These are phyloP conservation scores for Drosophila maculinotata DNA, from an alignment of 2,888 invertebrate genomes.

Conservation along the genomic window DNA sequence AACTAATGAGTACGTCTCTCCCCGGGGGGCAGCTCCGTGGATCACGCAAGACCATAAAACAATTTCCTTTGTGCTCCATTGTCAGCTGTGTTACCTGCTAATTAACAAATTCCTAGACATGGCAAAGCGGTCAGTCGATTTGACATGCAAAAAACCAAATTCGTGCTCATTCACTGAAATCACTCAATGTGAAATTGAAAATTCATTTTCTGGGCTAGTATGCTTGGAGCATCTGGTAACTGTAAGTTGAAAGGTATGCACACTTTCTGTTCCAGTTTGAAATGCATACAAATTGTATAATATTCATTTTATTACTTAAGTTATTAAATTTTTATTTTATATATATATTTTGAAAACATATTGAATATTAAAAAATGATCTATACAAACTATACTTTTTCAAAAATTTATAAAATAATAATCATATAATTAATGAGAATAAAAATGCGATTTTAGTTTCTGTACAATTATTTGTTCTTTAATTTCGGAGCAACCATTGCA, in stretches of 20 bases:
- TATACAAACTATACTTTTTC: too few species aligned
- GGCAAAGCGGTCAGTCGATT: conserved; percentile 45
- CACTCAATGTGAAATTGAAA: conserved; percentile 66
- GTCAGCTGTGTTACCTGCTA: conserved; percentile 41
- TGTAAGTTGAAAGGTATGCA: not conserved
- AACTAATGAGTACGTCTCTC: not conserved
- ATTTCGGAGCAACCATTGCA: too few species aligned
- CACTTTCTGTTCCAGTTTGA: conserved; percentile 3
- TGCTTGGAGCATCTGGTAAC: not conserved
- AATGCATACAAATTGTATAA: not conserved
- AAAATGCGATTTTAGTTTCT: too few species aligned
- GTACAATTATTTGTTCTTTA: too few species aligned
- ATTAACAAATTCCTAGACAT: conserved; percentile 66
- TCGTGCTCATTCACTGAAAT: conserved; percentile 66
- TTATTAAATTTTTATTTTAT: not conserved
- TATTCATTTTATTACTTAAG: not conserved
- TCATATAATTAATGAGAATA: too few species aligned
- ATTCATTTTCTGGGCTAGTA: conserved; percentile 25
- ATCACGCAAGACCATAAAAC: conserved; percentile 4
- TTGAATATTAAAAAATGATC: not conserved
- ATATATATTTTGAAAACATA: too few species aligned
- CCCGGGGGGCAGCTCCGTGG: not conserved
- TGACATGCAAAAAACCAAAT: conserved; percentile 38
- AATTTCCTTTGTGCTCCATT: conserved; percentile 38
- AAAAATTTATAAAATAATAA: too few species aligned